Evolutionary conservation across 2,888 invertebrate genomes (phyloP), one percentile per base, ranked within the genome.

Genomic region (Odontocerum albicorne): DNA sequence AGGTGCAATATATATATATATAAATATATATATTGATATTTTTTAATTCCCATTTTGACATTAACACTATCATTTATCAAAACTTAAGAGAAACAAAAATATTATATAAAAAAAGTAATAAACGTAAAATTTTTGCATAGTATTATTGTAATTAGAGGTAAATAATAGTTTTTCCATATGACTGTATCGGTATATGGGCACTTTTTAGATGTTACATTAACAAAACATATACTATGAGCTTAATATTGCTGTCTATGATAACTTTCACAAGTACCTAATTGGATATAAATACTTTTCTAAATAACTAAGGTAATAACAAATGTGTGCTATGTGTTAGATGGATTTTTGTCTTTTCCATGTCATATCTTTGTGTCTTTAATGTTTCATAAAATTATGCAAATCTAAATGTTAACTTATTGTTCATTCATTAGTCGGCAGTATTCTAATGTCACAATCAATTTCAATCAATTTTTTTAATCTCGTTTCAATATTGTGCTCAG

Each of bases 251-350:
- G 53, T 60, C 60, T 60, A 60, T 60, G 43, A 55, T 57, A 49
- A 57, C 60, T 60, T 60, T 55, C 60, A 60, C 57, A 51, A 57
- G 60, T 60, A 60, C 60, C 60, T 60, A 60, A 60, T 57, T 57
- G 38, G 40, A 53, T 56, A 53, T 54, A 39, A 49, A n/a, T n/a
- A n/a, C n/a, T n/a, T n/a, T n/a, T n/a, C n/a, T n/a, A n/a, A n/a
- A n/a, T n/a, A n/a, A n/a, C n/a, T n/a, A n/a, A 31, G 17, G 15
- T 15, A 27, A 27, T 7, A 38, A 4, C 38, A 13, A n/a, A 42
- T 20, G 13, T 54, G 46, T 57, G 43, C 49, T 57, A 54, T 39
- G 43, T 57, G 50, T 57, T 57, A 57, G 53, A 42, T 50, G 45
- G 42, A 45, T 44, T 32, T 50, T 57, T 43, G 47, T 40, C 49